Conservation (phyloP, 2,888 invertebrate genomes). For the Lasioglossum figueresi region DNA sequence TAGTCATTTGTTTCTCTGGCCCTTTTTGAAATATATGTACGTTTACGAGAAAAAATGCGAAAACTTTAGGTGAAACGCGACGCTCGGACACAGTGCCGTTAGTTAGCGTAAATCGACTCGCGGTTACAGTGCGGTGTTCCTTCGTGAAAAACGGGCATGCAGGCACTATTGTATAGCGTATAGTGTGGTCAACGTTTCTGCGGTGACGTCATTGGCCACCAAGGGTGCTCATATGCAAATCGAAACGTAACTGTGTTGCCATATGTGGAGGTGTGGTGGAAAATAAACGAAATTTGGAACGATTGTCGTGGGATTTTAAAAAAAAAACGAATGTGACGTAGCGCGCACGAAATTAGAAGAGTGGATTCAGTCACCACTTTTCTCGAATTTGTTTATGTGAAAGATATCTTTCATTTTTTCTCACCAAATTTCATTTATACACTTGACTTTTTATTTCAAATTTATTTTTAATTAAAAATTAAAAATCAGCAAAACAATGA, state of each 20-base stretch:
- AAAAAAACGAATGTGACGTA: not conserved
- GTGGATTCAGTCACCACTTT: not conserved
- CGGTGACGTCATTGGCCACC: slow-evolving; percentile 29
- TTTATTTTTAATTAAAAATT: not conserved
- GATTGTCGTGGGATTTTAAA: slow-evolving; percentile 8
- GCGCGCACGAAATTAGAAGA: not conserved
- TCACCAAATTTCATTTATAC: not conserved
- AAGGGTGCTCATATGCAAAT: slow-evolving; percentile 47
- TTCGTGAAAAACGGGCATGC: slow-evolving; percentile 62
- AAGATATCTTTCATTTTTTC: not conserved
- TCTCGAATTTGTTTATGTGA: not conserved
- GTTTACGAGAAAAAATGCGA: not conserved
- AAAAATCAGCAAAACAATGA: not conserved
- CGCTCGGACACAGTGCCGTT: slow-evolving; percentile 63
- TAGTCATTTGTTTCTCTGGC: not conserved
- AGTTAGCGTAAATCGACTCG: slow-evolving; percentile 45
- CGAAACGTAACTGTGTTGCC: slow-evolving; percentile 44
- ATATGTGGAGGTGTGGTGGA: slow-evolving; percentile 19
- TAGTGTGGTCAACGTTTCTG: slow-evolving; percentile 52
- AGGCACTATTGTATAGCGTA: slow-evolving; percentile 57
- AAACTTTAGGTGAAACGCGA: not conserved
- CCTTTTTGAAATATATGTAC: not conserved
- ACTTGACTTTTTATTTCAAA: not conserved
- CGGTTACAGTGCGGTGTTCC: slow-evolving; percentile 51
- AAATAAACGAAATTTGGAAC: slow-evolving; percentile 52